phyloP scores from a whole-genome alignment of 1,140 invertebrate species.

The Zaprionus kolodkinae region DNA sequence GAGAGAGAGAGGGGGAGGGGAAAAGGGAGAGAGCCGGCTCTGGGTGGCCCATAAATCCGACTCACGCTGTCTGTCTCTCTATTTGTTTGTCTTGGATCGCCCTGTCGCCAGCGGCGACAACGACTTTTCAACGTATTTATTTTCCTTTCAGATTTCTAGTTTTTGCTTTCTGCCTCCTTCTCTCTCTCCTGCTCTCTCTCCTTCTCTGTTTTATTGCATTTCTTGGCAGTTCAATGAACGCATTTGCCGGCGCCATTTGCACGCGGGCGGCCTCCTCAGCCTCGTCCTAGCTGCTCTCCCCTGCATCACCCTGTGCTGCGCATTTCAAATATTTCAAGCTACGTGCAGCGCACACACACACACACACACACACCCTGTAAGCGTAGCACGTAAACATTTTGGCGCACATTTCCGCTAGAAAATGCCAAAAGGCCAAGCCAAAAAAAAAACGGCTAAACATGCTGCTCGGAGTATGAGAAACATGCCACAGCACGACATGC shows the following conservation, averaged over 20 bases:
- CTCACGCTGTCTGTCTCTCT: constrained; percentile 19
- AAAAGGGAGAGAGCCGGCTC: neutral
- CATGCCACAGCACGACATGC: constrained; percentile 70
- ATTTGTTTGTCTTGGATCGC: constrained; percentile 66
- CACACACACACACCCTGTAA: neutral
- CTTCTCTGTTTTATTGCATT: constrained; percentile 74
- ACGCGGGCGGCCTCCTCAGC: constrained; percentile 29
- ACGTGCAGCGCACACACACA: constrained; percentile 7
- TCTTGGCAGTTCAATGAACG: constrained; percentile 76
- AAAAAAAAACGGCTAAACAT: constrained; percentile 19
- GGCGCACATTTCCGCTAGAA: constrained; percentile 76
- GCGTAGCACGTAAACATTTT: constrained; percentile 73
- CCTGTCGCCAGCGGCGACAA: constrained; percentile 2
- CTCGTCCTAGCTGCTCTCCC: neutral
- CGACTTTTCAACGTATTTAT: constrained; percentile 55
- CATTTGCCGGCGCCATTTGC: constrained; percentile 78
- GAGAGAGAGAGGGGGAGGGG: neutral
- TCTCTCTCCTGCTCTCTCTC: neutral
- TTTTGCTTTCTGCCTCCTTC: neutral
- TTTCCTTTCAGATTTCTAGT: constrained; percentile 47
- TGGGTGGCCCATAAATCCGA: constrained; percentile 62
- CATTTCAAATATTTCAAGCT: constrained; percentile 70
- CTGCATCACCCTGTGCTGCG: neutral
- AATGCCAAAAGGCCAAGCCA: constrained; percentile 65
- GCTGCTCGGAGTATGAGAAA: constrained; percentile 21